Percentiles rank a stretch among this genome's conserved stretches.
Conservation (phyloP, 1,140 invertebrate species). For the Venturia canescens region DNA sequence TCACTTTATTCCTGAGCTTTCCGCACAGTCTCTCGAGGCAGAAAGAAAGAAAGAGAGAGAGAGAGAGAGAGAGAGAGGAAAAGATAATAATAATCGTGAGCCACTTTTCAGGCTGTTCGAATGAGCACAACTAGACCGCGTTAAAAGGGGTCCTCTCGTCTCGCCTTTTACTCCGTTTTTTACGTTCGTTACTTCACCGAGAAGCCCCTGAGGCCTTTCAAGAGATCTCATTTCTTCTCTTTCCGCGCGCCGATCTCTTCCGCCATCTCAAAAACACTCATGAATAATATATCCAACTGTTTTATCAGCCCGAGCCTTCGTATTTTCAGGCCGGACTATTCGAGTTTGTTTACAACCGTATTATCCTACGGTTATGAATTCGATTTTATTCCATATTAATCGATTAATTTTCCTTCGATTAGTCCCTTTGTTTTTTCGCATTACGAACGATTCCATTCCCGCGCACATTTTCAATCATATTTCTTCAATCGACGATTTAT, state of each 20-base stretch:
- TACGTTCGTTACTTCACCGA: background rate
- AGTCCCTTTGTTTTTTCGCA: too few species aligned
- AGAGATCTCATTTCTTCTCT: constrained; percentile 10
- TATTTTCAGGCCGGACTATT: background rate
- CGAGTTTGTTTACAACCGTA: background rate
- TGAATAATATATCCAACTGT: too few species aligned
- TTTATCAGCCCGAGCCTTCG: too few species aligned
- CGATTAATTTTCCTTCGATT: too few species aligned
- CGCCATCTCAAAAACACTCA: background rate
- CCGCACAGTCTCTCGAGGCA: background rate
- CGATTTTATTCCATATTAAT: too few species aligned
- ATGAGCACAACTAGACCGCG: constrained; percentile 67
- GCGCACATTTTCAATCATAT: too few species aligned
- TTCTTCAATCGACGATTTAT: too few species aligned
- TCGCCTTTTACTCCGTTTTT: constrained; percentile 14
- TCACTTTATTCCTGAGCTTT: background rate
- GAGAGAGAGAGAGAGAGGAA: constrained; percentile 45
- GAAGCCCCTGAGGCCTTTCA: constrained; percentile 4
- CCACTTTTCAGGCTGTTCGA: constrained; percentile 54
- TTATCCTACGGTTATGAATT: too few species aligned
- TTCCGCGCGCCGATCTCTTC: background rate
- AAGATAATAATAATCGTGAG: constrained; percentile 51
- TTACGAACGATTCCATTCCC: too few species aligned
- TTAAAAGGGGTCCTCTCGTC: constrained; percentile 55
- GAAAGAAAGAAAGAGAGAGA: too few species aligned